Evolutionary conservation across 1,140 invertebrate species (phyloP), one percentile per base, ranked within the genome.

Genomic region (Tigriopus japonicus): DNA sequence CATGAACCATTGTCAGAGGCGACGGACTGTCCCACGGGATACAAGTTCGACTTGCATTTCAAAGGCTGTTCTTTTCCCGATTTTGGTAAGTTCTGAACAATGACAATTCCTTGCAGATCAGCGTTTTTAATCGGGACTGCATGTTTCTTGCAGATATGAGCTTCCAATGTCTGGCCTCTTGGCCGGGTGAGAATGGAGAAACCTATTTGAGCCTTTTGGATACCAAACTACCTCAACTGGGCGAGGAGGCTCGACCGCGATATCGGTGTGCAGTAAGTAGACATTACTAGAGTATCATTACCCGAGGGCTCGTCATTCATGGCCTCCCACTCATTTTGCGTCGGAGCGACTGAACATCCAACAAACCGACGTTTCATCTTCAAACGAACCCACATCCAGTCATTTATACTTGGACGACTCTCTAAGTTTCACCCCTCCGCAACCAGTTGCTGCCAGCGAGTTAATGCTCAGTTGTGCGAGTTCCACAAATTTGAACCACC

Each of bases 201-300:
- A 61, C 43, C 14, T 61, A 61, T 53, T 19, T 61, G 49, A 53
- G 49, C 59, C 53, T 61, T 23, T 42, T 61, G 28, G 59, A 61
- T 35, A 61, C 59, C 17, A 61, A 61, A 42, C 49, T 61, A 40
- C 59, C 59, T 17, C 59, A 61, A 51, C 41, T 61, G 40, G 59
- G 59, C 13, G 59, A 61, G 41, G 59, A 61, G 23, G 49, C 59
- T 35, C 71, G 75, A 62, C 78, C 80, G 1, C 75, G 75, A 66
- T 84, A 82, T 69, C 73, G 81, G 65, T 84, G 81, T 67, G 81
- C 80, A 28, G 81, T 84, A 73, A 74, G 79, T 79, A 58, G 40
- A 42, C 19, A 21, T 24, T 58, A 55, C n/a, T 35, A 35, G 28
- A 35, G 3, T 35, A 35, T 35, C 28, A 35, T 35, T 35, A 35